Evolutionary conservation across 2,113 vertebrate species (phyloP).

Genomic region (Melanotaenia duboulayi): DNA sequence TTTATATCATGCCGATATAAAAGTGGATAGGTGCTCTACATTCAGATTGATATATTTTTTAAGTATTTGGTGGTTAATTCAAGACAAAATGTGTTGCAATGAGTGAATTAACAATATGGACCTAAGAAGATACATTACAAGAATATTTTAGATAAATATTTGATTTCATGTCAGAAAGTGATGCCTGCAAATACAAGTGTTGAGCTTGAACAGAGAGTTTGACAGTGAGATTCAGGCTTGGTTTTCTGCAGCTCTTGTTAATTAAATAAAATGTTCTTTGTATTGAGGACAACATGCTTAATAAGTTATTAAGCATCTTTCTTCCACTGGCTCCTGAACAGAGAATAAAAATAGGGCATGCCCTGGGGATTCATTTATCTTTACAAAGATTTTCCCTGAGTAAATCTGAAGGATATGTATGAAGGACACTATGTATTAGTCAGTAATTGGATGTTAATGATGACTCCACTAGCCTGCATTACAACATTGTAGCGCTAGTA

Average conservation of each 20-base stretch:
- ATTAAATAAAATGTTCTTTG: conserved; percentile 52
- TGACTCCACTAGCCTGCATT: conserved; percentile 69
- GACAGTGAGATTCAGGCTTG: background rate
- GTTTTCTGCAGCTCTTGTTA: conserved; percentile 29
- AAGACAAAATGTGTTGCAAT: background rate
- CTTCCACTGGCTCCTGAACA: conserved; percentile 65
- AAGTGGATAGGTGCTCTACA: conserved; percentile 13
- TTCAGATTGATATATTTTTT: conserved; percentile 1
- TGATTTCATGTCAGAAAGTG: conserved; percentile 13
- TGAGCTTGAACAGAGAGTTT: conserved; percentile 5
- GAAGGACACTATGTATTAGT: conserved; percentile 78
- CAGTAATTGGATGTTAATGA: conserved; percentile 78
- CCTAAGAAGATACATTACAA: conserved; percentile 7
- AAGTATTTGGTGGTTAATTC: conserved; percentile 25
- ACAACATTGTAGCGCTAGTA: conserved; percentile 48
- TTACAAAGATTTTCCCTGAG: conserved; percentile 70
- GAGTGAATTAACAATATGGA: background rate
- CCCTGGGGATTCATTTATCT: conserved; percentile 73
- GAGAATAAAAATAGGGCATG: conserved; percentile 67
- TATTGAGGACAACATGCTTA: conserved; percentile 70
- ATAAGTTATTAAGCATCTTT: conserved; percentile 66
- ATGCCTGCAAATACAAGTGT: background rate
- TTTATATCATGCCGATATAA: conserved; percentile 16
- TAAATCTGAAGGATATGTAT: conserved; percentile 75
- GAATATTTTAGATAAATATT: conserved; percentile 26